Evolutionary conservation across 1,140 invertebrate genomes (phyloP).

Genomic region (Lepidostoma basale): DNA sequence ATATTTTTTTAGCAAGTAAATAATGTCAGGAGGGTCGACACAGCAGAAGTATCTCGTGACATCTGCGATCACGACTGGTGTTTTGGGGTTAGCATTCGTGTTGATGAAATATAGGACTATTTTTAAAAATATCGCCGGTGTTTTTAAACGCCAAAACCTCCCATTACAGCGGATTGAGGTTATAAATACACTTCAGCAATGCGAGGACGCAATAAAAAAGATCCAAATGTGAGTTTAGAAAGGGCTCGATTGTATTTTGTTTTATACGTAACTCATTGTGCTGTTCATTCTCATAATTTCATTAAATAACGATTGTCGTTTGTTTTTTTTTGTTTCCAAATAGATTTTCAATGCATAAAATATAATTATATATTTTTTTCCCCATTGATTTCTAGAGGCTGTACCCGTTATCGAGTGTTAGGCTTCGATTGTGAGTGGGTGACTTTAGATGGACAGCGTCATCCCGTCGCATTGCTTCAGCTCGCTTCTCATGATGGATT

Average conservation of each 20-base stretch:
- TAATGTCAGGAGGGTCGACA: too few relatives aligned
- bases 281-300: too few relatives aligned
- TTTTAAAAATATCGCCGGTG: conserved; percentile 10
- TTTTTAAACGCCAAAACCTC: conserved; percentile 11
- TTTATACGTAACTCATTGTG: too few relatives aligned
- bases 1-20: too few relatives aligned
- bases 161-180: conserved; percentile 32
- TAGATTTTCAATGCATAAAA: too few relatives aligned
- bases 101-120: conserved; percentile 29
- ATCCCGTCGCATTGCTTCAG: conserved; percentile 68
- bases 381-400: conserved; percentile 20
- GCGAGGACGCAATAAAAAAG: conserved; percentile 23
- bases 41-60: too few relatives aligned
- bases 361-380: background rate
- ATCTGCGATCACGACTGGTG: conserved; percentile 14
- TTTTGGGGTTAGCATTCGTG: conserved; percentile 34
- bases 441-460: conserved; percentile 56
- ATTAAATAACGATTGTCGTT: too few relatives aligned
- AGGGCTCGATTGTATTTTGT: too few relatives aligned
- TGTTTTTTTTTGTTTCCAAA: too few relatives aligned
- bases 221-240: background rate
- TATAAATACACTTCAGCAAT: conserved; percentile 31
- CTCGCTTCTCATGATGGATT: conserved; percentile 66
- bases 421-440: conserved; percentile 79
- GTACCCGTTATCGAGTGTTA: conserved; percentile 52